Evolutionary conservation across 2,888 invertebrate species (phyloP).

Genomic region (Drosophila anceps): DNA sequence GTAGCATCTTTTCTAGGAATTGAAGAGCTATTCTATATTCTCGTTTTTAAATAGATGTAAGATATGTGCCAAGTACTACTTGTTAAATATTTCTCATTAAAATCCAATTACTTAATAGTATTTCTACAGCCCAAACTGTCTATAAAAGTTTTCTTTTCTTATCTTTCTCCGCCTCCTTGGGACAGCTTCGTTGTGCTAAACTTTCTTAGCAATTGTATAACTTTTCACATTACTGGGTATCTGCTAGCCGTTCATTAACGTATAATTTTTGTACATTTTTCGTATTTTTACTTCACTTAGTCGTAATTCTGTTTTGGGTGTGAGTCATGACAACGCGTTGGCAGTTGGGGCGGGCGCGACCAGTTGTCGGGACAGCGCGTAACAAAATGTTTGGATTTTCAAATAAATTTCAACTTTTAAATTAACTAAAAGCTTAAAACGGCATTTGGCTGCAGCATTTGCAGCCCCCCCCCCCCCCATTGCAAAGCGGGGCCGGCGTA

Average conservation of each 20-base stretch:
- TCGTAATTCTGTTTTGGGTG: constrained; percentile 25
- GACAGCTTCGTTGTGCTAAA: no score
- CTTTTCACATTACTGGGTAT: constrained; percentile 3
- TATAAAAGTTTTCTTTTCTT: background rate
- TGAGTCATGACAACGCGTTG: constrained; percentile 52
- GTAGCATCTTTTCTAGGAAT: no score
- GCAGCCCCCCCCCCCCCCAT: background rate
- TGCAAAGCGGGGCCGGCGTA: no score
- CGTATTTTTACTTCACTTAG: constrained; percentile 42
- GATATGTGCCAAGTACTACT: no score
- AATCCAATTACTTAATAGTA: background rate
- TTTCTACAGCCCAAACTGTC: background rate
- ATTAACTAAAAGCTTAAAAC: constrained; percentile 80
- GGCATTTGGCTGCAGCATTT: constrained; percentile 49
- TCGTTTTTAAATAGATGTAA: no score
- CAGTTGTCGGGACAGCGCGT: constrained; percentile 6
- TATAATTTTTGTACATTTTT: background rate
- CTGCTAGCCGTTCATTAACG: background rate
- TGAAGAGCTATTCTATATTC: no score
- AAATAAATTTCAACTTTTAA: constrained; percentile 76
- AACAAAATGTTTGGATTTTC: constrained; percentile 58
- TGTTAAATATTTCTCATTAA: no score
- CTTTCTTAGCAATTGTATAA: background rate
- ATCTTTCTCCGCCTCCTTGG: background rate
- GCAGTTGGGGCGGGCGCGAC: constrained; percentile 5